A percentile compares a stretch with the other conserved stretches of the same genome.
Evolutionary conservation across 1,140 invertebrate genomes (phyloP).

Genomic region (Nasonia longicornis): DNA sequence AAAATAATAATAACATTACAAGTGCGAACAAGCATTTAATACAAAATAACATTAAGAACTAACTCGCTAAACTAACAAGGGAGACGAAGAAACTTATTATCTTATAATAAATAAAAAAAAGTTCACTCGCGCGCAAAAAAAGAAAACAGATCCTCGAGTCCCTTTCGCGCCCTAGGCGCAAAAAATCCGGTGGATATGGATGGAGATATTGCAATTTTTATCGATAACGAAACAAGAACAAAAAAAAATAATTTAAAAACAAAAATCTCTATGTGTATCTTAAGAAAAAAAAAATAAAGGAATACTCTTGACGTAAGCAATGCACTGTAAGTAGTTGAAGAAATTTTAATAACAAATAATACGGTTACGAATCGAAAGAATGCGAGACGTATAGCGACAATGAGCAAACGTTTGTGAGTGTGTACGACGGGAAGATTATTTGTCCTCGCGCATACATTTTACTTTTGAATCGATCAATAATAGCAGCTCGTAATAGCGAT

Average conservation of each 20-base stretch:
- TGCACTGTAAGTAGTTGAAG: slow-evolving; percentile 43
- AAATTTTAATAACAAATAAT: slow-evolving; percentile 25
- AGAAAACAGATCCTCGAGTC: neutral
- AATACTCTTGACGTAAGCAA: slow-evolving; percentile 43
- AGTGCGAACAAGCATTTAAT: slow-evolving; percentile 28
- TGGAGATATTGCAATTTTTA: slow-evolving; percentile 30
- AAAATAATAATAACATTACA: slow-evolving; percentile 1
- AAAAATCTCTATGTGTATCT: slow-evolving; percentile 43
- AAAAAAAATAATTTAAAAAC: slow-evolving; percentile 32
- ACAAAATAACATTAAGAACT: slow-evolving; percentile 26
- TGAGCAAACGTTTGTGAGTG: neutral
- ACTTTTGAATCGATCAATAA: neutral
- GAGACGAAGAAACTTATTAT: slow-evolving; percentile 19
- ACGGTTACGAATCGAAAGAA: neutral
- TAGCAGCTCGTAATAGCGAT: neutral
- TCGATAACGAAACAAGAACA: slow-evolving; percentile 26
- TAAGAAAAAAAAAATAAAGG: slow-evolving; percentile 24
- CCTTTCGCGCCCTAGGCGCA: neutral
- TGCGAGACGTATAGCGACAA: neutral
- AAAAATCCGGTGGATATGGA: slow-evolving; percentile 1
- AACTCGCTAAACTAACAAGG: slow-evolving; percentile 30
- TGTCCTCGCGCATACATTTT: neutral
- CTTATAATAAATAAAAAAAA: slow-evolving; percentile 19
- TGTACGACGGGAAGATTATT: slow-evolving; percentile 3
- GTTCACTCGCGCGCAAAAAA: slow-evolving; percentile 25